A percentile compares a stretch with the other conserved stretches of the same genome.
Conservation (phyloP, 1,140 invertebrate genomes). For the Ylistrum balloti region DNA sequence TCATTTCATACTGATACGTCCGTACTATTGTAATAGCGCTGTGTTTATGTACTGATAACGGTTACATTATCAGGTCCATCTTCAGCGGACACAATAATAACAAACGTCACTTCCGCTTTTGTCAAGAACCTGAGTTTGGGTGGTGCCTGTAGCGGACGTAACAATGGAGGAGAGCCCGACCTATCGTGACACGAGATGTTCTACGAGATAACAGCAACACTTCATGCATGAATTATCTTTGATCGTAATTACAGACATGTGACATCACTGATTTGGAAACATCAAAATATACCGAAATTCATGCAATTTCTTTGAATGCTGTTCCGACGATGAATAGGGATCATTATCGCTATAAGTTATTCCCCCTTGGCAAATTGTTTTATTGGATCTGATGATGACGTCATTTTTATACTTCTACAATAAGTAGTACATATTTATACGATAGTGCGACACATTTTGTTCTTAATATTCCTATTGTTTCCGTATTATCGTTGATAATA, state of each 20-base stretch:
- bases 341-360: too few relatives aligned
- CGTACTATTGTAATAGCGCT: not conserved
- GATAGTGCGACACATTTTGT: too few relatives aligned
- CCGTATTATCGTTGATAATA: too few relatives aligned
- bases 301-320: not conserved
- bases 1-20: not conserved
- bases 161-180: not conserved
- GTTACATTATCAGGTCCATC: not conserved
- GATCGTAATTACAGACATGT: not conserved
- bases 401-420: too few relatives aligned
- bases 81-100: not conserved
- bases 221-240: not conserved
- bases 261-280: not conserved
- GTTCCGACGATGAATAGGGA: too few relatives aligned
- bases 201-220: not conserved
- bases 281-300: not conserved
- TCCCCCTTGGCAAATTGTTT: too few relatives aligned
- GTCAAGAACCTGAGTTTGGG: constrained; percentile 8
- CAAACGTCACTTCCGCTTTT: constrained; percentile 26
- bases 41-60: not conserved
- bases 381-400: too few relatives aligned
- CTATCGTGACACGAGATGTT: not conserved
- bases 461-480: too few relatives aligned
- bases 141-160: not conserved
- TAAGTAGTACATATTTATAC: too few relatives aligned